Conservation (phyloP, 53 echinoderm and acorn worm species). For the Hippasteria phrygiana region DNA sequence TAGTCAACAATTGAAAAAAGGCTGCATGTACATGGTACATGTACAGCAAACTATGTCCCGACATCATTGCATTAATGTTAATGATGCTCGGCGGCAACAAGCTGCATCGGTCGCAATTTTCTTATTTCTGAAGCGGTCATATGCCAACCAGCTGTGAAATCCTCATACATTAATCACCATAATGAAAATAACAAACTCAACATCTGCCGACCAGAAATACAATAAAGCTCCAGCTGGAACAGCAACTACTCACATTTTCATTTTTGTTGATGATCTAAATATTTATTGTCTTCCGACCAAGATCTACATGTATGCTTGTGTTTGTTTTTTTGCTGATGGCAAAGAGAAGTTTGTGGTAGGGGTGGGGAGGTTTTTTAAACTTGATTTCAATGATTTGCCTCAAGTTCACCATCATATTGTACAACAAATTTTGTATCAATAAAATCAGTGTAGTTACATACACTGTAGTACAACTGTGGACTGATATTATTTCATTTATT, state of each 20-base stretch:
- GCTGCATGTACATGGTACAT: too few relatives aligned
- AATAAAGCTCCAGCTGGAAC: too few relatives aligned
- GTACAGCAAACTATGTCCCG: too few relatives aligned
- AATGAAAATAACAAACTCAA: not conserved
- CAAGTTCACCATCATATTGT: too few relatives aligned
- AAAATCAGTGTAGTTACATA: too few relatives aligned
- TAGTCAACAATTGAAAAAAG: too few relatives aligned
- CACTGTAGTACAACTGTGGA: too few relatives aligned
- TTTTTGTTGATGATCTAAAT: constrained; percentile 11
- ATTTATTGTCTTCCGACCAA: not conserved
- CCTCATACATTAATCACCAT: constrained; percentile 28
- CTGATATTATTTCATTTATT: too few relatives aligned
- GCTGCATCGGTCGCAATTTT: not conserved
- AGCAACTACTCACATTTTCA: not conserved
- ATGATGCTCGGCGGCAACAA: not conserved
- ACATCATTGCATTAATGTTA: not conserved
- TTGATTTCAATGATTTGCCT: too few relatives aligned
- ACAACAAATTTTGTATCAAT: too few relatives aligned
- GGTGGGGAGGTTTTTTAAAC: too few relatives aligned
- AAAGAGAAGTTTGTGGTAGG: too few relatives aligned
- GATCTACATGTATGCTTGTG: not conserved
- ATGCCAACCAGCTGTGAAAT: constrained; percentile 51
- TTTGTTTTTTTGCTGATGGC: not conserved
- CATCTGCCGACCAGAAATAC: constrained; percentile 11
- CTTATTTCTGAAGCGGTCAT: constrained; percentile 14